These are phyloP conservation scores for Halcyon badia DNA, from an alignment of 2,797 vertebrate species.

Conservation along the genomic window DNA sequence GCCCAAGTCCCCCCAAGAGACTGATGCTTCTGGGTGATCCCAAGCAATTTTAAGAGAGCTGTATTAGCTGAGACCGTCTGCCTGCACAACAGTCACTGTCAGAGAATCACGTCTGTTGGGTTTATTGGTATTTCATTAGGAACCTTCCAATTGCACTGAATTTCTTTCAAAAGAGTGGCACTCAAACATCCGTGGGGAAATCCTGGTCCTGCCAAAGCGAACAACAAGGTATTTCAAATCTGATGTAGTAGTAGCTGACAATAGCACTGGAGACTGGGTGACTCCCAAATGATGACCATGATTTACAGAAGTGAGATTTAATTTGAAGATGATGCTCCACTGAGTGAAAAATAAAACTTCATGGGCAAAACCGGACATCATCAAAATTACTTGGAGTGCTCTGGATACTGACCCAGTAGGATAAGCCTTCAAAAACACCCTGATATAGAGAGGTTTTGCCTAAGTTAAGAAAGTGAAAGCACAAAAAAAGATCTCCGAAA, in stretches of 20 bases:
- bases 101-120: rapidly evolving
- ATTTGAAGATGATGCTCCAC: not conserved
- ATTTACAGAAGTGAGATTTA: not conserved
- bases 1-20: not conserved
- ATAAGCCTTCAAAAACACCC: not conserved
- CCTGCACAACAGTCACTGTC: not conserved
- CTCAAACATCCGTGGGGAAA: not conserved
- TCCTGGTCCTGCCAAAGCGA: not conserved
- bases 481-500: not conserved
- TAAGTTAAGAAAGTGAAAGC: not conserved
- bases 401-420: not conserved
- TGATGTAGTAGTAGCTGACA: rapidly evolving
- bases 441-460: not conserved
- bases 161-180: not conserved
- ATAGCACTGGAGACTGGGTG: not conserved
- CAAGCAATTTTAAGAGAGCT: not conserved
- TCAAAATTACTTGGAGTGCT: not conserved
- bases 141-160: not conserved
- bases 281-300: not conserved
- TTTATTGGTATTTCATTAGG: not conserved
- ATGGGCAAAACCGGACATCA: not conserved
- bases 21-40: not conserved
- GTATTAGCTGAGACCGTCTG: not conserved
- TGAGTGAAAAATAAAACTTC: not conserved
- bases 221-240: not conserved